Conservation (phyloP, 1,140 invertebrate species). For the Macrobrachium nipponense region DNA sequence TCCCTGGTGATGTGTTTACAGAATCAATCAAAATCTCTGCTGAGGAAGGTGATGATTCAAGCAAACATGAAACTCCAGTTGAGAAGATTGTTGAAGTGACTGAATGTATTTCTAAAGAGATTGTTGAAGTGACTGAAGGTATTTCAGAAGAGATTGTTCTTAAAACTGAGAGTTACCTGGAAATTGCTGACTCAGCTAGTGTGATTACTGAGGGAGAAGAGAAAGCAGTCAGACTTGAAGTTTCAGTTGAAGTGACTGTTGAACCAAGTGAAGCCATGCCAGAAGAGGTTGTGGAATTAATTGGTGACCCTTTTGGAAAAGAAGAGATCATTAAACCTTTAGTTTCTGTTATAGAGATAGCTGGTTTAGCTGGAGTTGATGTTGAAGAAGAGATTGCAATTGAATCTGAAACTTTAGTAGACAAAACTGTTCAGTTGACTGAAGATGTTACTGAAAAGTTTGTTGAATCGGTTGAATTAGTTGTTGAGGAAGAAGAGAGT, state of each 20-base stretch:
- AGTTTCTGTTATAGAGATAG: not conserved
- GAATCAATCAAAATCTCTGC: too few relatives aligned
- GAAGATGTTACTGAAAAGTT: not conserved
- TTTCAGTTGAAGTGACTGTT: not conserved
- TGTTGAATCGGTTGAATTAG: not conserved
- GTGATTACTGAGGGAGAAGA: not conserved
- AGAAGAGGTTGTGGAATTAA: not conserved
- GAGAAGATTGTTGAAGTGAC: too few relatives aligned
- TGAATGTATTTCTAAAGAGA: too few relatives aligned
- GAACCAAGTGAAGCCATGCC: not conserved
- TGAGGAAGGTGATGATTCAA: too few relatives aligned
- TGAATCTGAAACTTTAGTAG: not conserved
- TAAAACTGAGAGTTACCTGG: too few relatives aligned
- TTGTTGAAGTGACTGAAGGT: too few relatives aligned
- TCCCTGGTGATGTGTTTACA: not conserved
- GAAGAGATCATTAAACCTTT: too few relatives aligned
- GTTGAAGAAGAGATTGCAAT: not conserved
- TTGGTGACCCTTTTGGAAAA: not conserved
- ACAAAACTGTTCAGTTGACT: not conserved
- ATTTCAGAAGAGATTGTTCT: not conserved
- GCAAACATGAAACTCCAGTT: too few relatives aligned
- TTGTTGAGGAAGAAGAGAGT: not conserved
- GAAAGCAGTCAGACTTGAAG: not conserved
- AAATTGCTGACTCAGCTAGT: too few relatives aligned
- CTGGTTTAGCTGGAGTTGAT: too few relatives aligned